Conservation (phyloP, 1,140 invertebrate genomes). For the Zaprionus ghesquierei region DNA sequence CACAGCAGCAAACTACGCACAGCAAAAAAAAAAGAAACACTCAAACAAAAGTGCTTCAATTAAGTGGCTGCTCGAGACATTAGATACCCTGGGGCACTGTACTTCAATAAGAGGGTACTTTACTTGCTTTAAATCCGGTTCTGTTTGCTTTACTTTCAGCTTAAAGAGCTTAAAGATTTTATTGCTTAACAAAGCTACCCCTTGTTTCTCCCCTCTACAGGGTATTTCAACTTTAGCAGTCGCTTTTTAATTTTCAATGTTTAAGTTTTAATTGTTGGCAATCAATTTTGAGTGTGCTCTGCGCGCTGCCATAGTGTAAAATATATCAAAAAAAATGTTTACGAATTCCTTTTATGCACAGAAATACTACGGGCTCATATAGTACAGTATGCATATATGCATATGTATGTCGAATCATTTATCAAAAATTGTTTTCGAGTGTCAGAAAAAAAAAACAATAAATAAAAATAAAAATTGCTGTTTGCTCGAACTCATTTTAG, state of each 20-base stretch:
- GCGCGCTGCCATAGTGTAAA: constrained; percentile 37
- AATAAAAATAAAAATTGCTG: constrained; percentile 69
- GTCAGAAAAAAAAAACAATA: constrained; percentile 45
- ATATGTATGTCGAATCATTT: constrained; percentile 53
- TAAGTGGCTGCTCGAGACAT: not conserved
- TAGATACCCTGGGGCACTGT: not conserved
- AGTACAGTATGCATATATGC: constrained; percentile 31
- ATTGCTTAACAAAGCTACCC: not conserved
- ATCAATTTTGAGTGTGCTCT: constrained; percentile 66
- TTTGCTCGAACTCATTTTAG: constrained; percentile 77
- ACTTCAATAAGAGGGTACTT: not conserved
- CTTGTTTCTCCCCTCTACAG: not conserved
- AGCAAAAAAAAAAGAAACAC: constrained; percentile 7
- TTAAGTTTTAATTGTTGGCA: constrained; percentile 78
- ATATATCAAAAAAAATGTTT: constrained; percentile 71
- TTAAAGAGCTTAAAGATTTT: not conserved
- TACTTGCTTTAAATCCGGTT: not conserved
- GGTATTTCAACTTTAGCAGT: constrained; percentile 40
- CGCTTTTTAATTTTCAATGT: constrained; percentile 77
- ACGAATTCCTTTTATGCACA: constrained; percentile 14
- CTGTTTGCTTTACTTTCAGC: not conserved
- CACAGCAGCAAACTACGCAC: not conserved
- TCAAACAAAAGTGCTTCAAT: constrained; percentile 12
- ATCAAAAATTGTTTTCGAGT: constrained; percentile 66
- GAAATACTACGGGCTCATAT: constrained; percentile 6